A percentile compares a stretch with the other conserved stretches of the same genome.
phyloP scores from a whole-genome alignment of 2,113 vertebrate species.

The Gymnogyps californianus region DNA sequence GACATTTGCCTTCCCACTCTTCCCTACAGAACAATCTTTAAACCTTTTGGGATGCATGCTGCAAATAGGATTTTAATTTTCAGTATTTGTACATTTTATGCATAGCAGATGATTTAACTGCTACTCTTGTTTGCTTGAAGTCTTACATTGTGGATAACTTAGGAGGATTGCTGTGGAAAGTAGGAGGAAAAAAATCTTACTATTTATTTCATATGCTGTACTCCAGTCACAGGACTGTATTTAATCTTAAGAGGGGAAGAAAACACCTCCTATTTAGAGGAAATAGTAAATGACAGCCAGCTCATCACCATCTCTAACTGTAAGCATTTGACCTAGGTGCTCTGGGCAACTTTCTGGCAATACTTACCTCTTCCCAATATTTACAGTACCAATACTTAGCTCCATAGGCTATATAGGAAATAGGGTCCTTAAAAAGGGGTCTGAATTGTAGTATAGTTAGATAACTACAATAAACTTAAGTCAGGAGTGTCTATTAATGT shows the following conservation, averaged over 20 bases:
- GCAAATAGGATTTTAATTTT: slow-evolving; percentile 10
- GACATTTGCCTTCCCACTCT: slow-evolving; percentile 20
- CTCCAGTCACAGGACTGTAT: background rate
- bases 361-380: background rate
- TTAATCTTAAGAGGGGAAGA: background rate
- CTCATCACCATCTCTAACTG: background rate
- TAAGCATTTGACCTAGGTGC: background rate
- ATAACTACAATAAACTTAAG: background rate
- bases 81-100: background rate
- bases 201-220: background rate
- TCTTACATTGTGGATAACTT: background rate
- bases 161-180: background rate
- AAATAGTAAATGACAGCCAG: background rate
- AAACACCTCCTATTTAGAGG: background rate
- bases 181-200: rapidly evolving
- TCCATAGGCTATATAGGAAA: background rate
- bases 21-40: background rate
- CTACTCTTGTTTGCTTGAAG: background rate
- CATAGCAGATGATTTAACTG: slow-evolving; percentile 3
- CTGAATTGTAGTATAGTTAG: background rate
- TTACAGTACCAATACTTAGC: background rate
- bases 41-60: background rate
- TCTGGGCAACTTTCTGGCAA: background rate
- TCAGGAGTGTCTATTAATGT: background rate
- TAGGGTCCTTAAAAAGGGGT: background rate